Base-by-base conservation (phyloP, 2,113 vertebrate genomes). In the Collichthys lucidus region DNA sequence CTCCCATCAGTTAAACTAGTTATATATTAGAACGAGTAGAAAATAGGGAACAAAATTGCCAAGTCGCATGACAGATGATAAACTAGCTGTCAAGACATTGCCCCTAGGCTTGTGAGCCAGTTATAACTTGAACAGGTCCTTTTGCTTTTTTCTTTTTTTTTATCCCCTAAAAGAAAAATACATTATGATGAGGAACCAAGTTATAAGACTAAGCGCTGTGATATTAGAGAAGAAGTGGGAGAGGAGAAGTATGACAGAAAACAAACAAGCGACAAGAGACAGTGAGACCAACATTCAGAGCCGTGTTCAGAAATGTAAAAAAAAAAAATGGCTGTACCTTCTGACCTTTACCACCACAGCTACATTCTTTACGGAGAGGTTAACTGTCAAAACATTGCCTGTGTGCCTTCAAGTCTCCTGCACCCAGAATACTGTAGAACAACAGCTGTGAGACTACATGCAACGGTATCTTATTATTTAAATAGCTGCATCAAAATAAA, bases 261-360 rank as follows among this genome's bases (percentile, higher is more conserved):
- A 8, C 1, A 50, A 78, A 56, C 4, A 2, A 52, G 22, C 56
- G 22, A 22, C 20, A 62, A 67, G 2, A 56, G 22, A 63, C 19
- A 57, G 3, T 15, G 12, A 69, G 29, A 49, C 61, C 24, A 24
- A 12, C 19, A 74, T 17, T 17, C 46, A 50, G 5, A 66, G 65
- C 31, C 16, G 3, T 42, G 35, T 29, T 80, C 20, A 73, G 44
- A 56, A 82, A 86, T 15, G 76, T 80, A 52, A 31, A 31, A 31
- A 31, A 6, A 31, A 78, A 56, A 75, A 66, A 52, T 20, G 5
- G 4, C 24, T 46, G 5, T 17, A 60, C 44, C 22, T 22, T 67
- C 61, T 88, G 79, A 83, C 74, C 52, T 82, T 52, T 20, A 57
- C 55, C n/a, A 57, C 55, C 31, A 75, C 65, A 64, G 42, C 69